Evolutionary conservation across 37 sponge, comb jelly and placozoan genomes (phyloP).

Genomic region (Crambe crambe): DNA sequence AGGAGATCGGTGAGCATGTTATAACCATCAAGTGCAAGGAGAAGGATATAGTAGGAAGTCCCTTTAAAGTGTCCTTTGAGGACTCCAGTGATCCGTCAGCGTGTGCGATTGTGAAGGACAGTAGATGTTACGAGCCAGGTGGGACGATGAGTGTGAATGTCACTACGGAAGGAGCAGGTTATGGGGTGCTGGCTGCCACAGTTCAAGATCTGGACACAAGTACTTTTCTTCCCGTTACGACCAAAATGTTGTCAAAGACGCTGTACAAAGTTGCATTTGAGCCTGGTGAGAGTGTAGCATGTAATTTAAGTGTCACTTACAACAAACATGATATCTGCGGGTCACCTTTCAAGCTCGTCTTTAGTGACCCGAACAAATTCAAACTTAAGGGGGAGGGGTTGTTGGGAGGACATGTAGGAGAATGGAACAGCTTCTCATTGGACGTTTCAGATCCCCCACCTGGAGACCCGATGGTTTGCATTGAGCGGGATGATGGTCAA

Average conservation of each 20-base stretch:
- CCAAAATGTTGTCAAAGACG: constrained; percentile 6
- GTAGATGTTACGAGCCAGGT: neutral
- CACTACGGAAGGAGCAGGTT: constrained; percentile 59
- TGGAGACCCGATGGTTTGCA: constrained; percentile 38
- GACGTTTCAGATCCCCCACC: constrained; percentile 24
- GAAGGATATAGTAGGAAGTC: constrained; percentile 68
- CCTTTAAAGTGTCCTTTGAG: constrained; percentile 41
- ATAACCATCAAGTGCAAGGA: constrained; percentile 43
- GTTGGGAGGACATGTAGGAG: constrained; percentile 24
- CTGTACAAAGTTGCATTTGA: constrained; percentile 41
- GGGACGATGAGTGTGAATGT: constrained; percentile 38
- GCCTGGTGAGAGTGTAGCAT: constrained; percentile 29
- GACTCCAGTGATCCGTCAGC: constrained; percentile 58
- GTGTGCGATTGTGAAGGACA: constrained; percentile 47
- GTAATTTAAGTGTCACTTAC: constrained; percentile 50
- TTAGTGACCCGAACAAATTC: constrained; percentile 28
- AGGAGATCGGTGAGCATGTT: constrained; percentile 40
- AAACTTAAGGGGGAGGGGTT: constrained; percentile 74
- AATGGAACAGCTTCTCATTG: constrained; percentile 38
- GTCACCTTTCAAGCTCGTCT: constrained; percentile 72
- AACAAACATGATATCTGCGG: constrained; percentile 73
- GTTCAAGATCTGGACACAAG: constrained; percentile 18
- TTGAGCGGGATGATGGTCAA: constrained; percentile 18
- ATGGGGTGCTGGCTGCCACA: constrained; percentile 43
- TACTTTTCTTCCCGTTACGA: constrained; percentile 17